Conservation (phyloP, 2,888 invertebrate genomes). For the Coleophora flavipennella region DNA sequence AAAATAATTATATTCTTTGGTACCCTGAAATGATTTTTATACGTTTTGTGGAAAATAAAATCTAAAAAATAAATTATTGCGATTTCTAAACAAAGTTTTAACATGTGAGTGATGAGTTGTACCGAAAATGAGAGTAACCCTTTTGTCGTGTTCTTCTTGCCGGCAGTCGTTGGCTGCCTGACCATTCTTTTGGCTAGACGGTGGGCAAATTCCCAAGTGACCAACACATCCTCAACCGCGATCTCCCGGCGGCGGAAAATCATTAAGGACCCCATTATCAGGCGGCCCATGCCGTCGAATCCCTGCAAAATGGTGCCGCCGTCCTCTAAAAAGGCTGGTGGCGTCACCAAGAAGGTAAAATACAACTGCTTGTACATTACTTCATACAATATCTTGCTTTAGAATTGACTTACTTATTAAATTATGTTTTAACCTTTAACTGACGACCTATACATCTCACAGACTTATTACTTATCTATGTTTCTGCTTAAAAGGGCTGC, state of each 20-base stretch:
- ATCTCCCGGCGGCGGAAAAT: constrained; percentile 66
- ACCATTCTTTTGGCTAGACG: constrained; percentile 65
- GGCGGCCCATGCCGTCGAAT: constrained; percentile 56
- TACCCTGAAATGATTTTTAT: too few species aligned
- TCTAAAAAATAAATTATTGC: constrained; percentile 44
- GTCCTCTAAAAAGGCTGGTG: constrained; percentile 50
- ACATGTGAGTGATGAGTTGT: constrained; percentile 73
- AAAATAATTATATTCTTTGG: too few species aligned
- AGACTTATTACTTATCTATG: too few species aligned
- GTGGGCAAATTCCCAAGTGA: constrained; percentile 63
- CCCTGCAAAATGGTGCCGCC: constrained; percentile 61
- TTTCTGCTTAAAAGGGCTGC: too few species aligned
- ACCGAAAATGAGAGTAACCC: constrained; percentile 71
- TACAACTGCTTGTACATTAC: too few species aligned
- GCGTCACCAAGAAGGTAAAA: constrained; percentile 50
- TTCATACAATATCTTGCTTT: too few species aligned
- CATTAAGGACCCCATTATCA: constrained; percentile 61
- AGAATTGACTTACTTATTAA: too few species aligned
- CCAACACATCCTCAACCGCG: constrained; percentile 57
- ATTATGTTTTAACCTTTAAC: too few species aligned
- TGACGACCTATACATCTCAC: too few species aligned
- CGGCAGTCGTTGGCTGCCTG: constrained; percentile 67
- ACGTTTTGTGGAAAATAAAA: constrained; percentile 13
- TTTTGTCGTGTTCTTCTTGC: constrained; percentile 71
- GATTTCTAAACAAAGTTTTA: constrained; percentile 47